Evolutionary conservation across 2,797 vertebrate species (phyloP), one percentile per base, ranked within the genome.

Genomic region (Arremon aurantiirostris): DNA sequence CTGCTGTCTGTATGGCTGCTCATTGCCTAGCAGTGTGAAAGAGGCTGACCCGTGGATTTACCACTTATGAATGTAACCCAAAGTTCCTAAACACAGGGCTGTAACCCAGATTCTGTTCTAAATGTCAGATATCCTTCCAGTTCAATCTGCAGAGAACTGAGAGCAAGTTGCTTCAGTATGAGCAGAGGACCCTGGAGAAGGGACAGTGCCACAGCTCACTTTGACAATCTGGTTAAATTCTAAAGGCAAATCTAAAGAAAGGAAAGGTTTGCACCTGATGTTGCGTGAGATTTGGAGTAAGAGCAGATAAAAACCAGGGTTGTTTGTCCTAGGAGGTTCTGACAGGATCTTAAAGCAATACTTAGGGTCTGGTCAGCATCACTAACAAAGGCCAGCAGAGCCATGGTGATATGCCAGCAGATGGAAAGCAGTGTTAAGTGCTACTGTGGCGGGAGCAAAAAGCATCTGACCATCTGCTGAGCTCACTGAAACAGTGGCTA

Each of bases 401-500:
- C 44, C 56, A 76, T 4, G 20, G 72, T 86, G 93, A 91, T 56
- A 68, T 13, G 81, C 77, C 64, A 86, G 86, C 89, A 94, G 88
- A 86, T 77, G 46, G 46, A 94, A 94, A 97, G 70, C 73, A 77
- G 56, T 41, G 41, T 76, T 86, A 83, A 96, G 34, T 63, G 84
- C 91, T 94, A 76, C 93, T 76, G 75, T 52, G 65, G 66, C 14
- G 1, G 69, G 68, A 96, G 68, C 17, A 91, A 73, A 93, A 94
- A 90, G 42, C 37, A 72, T 92, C 24, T 37, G 26, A 94, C 37
- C 46, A 73, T 84, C 65, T 77, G 93, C 27, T 82, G 56, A 89
- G 69, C 46, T 73, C 68, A 78, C 49, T 57, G 46, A 68, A 93
- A 60, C 32, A 65, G 56, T 42, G 27, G 44, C 37, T 66, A 46